Percentiles rank a stretch among this genome's conserved stretches.
phyloP scores from a whole-genome alignment of 2,888 invertebrate genomes.

The Gryllus longicercus region DNA sequence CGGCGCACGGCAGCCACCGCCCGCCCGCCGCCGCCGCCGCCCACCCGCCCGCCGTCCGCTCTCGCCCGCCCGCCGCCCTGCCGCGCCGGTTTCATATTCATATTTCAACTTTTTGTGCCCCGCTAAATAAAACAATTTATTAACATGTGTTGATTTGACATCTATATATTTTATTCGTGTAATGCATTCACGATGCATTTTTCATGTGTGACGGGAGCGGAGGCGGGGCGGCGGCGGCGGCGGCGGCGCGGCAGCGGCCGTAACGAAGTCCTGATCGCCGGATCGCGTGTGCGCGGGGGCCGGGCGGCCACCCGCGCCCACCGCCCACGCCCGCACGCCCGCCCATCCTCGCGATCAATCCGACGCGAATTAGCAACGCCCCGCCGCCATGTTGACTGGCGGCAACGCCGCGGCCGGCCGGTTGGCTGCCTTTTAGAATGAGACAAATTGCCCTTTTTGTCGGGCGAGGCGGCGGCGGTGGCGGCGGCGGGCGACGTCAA shows the following conservation, averaged over 20 bases:
- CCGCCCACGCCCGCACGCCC: not conserved
- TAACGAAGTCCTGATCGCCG: slow-evolving; percentile 2
- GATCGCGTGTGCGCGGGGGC: not conserved
- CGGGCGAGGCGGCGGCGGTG: no score
- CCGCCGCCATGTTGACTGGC: not conserved
- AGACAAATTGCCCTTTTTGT: not conserved
- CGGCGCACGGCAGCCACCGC: not conserved
- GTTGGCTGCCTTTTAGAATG: not conserved
- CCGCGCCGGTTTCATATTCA: not conserved
- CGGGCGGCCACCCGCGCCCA: not conserved
- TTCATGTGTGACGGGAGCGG: not conserved
- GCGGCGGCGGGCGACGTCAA: no score
- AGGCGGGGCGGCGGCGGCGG: not conserved
- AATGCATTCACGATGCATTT: slow-evolving; percentile 2
- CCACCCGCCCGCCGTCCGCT: not conserved
- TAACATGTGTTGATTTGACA: slow-evolving; percentile 17
- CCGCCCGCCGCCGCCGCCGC: not conserved
- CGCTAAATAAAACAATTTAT: not conserved
- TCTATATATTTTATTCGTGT: slow-evolving; percentile 2
- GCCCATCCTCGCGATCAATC: not conserved
- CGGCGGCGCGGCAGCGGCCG: not conserved
- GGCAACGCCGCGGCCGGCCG: not conserved
- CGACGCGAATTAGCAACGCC: slow-evolving; percentile 1
- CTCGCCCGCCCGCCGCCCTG: no score
- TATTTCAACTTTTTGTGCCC: not conserved